phyloP scores from a whole-genome alignment of 1,140 invertebrate species.

The Drosophila biarmipes region DNA sequence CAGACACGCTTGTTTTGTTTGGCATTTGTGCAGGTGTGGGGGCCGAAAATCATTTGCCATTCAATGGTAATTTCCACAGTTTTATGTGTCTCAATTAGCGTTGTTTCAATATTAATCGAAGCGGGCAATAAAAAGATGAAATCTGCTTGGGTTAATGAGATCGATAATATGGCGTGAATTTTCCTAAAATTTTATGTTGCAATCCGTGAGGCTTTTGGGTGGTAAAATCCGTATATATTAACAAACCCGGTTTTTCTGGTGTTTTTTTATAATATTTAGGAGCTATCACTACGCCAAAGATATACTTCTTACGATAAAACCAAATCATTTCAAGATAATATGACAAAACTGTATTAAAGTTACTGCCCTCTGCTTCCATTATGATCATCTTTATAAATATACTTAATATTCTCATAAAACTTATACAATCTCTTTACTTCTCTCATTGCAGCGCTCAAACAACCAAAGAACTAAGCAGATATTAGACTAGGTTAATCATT shows the following conservation, averaged over 20 bases:
- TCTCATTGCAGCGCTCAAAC: constrained; percentile 63
- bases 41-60: constrained; percentile 23
- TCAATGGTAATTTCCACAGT: constrained; percentile 44
- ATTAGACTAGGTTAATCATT: constrained; percentile 24
- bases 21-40: constrained; percentile 35
- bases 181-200: not conserved
- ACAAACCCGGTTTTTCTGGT: too few relatives aligned
- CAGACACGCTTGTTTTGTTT: constrained; percentile 47
- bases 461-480: constrained; percentile 55
- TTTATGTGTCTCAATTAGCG: constrained; percentile 66
- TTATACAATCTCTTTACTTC: not conserved
- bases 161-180: constrained; percentile 11
- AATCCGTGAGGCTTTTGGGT: not conserved
- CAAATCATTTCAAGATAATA: not conserved
- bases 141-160: constrained; percentile 41
- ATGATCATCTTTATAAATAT: not conserved
- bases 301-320: too few relatives aligned
- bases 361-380: too few relatives aligned
- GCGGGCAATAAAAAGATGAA: constrained; percentile 62
- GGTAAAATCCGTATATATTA: not conserved
- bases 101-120: constrained; percentile 44
- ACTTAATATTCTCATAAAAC: not conserved
- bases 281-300: too few relatives aligned
- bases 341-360: not conserved
- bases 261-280: too few relatives aligned